Conservation (phyloP, 2,888 invertebrate genomes). For the Dexiosoma caninum region DNA sequence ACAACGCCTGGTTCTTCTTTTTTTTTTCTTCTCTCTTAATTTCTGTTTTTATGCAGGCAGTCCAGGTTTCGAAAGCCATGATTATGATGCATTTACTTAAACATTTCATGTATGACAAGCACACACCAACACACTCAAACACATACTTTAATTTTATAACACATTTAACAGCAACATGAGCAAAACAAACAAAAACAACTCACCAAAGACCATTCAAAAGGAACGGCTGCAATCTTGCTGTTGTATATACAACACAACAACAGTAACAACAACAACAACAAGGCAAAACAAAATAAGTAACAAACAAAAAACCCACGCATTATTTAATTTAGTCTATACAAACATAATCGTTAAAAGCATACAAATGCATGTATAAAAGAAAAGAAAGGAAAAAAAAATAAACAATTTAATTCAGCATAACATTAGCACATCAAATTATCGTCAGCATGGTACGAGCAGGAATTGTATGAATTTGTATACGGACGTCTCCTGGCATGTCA, state of each 20-base stretch:
- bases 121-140: slow-evolving; percentile 43
- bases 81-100: slow-evolving; percentile 63
- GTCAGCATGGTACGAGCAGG: slow-evolving; percentile 35
- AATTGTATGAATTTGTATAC: slow-evolving; percentile 6
- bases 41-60: slow-evolving; percentile 27
- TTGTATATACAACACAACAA: slow-evolving; percentile 24
- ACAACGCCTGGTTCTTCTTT: slow-evolving; percentile 48
- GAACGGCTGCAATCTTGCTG: slow-evolving; percentile 43
- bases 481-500: slow-evolving; percentile 10
- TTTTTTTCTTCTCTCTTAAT: not conserved
- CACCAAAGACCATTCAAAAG: slow-evolving; percentile 28
- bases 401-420: slow-evolving; percentile 63
- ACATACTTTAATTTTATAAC: slow-evolving; percentile 48
- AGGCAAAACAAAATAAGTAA: not conserved
- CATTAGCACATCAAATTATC: slow-evolving; percentile 64
- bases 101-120: slow-evolving; percentile 60
- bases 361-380: no score
- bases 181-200: slow-evolving; percentile 4
- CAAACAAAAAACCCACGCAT: slow-evolving; percentile 58
- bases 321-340: slow-evolving; percentile 62
- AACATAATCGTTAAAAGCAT: slow-evolving; percentile 23
- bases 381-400: not conserved
- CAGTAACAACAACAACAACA: no score
- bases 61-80: slow-evolving; percentile 39
- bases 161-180: slow-evolving; percentile 50